phyloP scores from a whole-genome alignment of 2,113 vertebrate genomes.

The Eclectus roratus region DNA sequence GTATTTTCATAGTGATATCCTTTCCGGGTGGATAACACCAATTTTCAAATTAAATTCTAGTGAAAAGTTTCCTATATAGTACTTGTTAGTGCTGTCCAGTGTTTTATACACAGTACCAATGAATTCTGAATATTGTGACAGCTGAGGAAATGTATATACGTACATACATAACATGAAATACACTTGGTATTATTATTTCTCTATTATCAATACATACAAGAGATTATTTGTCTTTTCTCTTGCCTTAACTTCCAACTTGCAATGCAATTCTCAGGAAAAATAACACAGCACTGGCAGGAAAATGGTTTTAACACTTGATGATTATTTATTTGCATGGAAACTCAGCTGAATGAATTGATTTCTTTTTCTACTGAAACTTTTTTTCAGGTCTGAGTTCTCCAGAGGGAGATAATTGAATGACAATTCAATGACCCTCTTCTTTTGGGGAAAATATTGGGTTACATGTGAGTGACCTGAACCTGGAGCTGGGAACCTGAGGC shows the following conservation, averaged over 20 bases:
- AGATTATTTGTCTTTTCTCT: not conserved
- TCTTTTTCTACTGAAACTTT: not conserved
- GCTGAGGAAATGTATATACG: fast-evolving
- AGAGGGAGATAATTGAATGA: not conserved
- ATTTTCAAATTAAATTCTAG: not conserved
- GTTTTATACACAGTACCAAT: not conserved
- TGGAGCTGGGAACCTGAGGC: not conserved
- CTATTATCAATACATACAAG: not conserved
- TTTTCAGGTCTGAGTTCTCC: not conserved
- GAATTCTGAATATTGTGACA: not conserved
- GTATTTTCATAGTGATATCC: not conserved
- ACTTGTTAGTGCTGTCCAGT: not conserved
- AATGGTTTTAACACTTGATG: not conserved
- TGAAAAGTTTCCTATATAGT: not conserved
- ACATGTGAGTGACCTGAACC: fast-evolving
- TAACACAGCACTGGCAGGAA: not conserved
- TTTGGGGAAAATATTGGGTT: not conserved
- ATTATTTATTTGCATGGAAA: not conserved
- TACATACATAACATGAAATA: not conserved
- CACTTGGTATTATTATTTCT: not conserved
- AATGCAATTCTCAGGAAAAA: not conserved
- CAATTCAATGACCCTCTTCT: not conserved
- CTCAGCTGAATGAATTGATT: not conserved
- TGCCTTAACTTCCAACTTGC: not conserved
- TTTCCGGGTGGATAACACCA: not conserved